phyloP scores from a whole-genome alignment of 2,888 invertebrate genomes.

The Pseudococcus viburni region DNA sequence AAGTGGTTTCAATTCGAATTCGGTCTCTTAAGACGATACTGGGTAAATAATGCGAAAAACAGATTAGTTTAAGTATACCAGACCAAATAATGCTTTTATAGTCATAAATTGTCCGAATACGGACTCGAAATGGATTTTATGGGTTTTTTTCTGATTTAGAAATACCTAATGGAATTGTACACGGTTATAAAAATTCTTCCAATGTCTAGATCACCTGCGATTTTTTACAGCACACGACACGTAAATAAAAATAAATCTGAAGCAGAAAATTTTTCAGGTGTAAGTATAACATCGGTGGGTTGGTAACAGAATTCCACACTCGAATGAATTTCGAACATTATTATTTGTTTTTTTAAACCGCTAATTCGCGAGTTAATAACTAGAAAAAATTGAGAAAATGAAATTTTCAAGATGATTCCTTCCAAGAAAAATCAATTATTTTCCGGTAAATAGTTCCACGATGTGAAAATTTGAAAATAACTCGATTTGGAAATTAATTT shows the following conservation, averaged over 20 bases:
- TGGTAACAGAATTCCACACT: not conserved
- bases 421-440: no score
- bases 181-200: not conserved
- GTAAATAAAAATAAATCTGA: not conserved
- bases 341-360: not conserved
- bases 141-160: not conserved
- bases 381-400: not conserved
- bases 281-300: not conserved
- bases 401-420: no score
- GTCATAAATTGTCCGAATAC: slow-evolving; percentile 3
- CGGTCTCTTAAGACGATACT: not conserved
- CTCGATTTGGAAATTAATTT: not conserved
- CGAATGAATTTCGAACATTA: not conserved
- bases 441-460: no score
- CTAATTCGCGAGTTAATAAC: not conserved
- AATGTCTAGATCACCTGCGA: not conserved
- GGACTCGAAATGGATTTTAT: not conserved
- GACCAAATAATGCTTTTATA: not conserved
- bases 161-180: not conserved
- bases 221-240: not conserved
- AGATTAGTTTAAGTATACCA: not conserved
- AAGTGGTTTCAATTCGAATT: not conserved
- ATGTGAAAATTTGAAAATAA: no score
- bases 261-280: not conserved
- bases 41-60: not conserved